These are phyloP conservation scores for Hassar affinis DNA, from an alignment of 2,113 vertebrate species.

Conservation along the genomic window DNA sequence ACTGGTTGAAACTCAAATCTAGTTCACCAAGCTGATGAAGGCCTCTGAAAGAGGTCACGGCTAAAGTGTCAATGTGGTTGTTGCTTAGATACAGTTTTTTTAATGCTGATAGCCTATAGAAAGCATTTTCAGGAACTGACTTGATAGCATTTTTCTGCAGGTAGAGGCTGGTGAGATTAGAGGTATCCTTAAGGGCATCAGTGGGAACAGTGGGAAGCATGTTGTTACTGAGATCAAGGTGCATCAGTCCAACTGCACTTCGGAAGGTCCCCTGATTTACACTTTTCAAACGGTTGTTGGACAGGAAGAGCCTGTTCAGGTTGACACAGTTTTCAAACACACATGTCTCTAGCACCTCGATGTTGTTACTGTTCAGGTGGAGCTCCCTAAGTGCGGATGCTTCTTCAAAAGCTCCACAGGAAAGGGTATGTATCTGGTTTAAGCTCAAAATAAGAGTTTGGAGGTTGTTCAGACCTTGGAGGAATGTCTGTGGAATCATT, in stretches of 20 bases:
- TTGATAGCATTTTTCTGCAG: conserved; percentile 59
- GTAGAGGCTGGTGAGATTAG: conserved; percentile 51
- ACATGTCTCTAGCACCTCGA: conserved; percentile 56
- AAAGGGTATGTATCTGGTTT: conserved; percentile 59
- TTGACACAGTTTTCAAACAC: conserved; percentile 55
- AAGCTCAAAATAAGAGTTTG: conserved; percentile 56
- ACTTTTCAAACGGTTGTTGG: conserved; percentile 55
- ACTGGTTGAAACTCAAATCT: conserved; percentile 59
- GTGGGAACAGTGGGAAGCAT: conserved; percentile 50
- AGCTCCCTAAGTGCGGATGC: conserved; percentile 54
- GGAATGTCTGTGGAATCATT: conserved; percentile 43
- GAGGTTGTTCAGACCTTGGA: conserved; percentile 58
- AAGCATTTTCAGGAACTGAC: conserved; percentile 53
- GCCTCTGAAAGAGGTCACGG: conserved; percentile 54
- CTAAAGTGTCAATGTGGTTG: conserved; percentile 55
- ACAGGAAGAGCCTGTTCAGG: conserved; percentile 59
- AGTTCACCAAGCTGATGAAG: conserved; percentile 54
- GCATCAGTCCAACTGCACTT: conserved; percentile 50
- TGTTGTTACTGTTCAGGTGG: conserved; percentile 55
- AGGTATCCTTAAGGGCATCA: conserved; percentile 47
- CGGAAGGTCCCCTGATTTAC: conserved; percentile 49
- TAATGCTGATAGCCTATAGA: conserved; percentile 50
- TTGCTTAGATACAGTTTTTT: conserved; percentile 54
- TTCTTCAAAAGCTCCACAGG: conserved; percentile 54
- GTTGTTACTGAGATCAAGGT: conserved; percentile 65